These are phyloP conservation scores for Lasiurus borealis DNA, from an alignment of 2,113 vertebrate species.

Conservation along the genomic window DNA sequence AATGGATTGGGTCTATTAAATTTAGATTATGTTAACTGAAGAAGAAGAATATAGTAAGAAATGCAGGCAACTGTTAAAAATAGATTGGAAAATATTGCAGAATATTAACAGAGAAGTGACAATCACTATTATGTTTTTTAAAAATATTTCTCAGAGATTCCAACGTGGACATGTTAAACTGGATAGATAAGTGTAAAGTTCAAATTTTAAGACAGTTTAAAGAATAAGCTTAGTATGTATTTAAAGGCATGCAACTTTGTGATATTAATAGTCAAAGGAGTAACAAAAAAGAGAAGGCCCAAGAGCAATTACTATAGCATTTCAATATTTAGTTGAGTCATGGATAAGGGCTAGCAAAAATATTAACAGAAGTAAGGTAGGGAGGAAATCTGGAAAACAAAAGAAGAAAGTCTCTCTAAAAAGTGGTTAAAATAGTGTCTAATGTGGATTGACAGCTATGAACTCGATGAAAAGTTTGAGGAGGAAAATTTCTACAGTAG, in stretches of 20 bases:
- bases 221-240: not conserved
- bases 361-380: not conserved
- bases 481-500: not conserved
- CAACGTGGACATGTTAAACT: not conserved
- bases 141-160: not conserved
- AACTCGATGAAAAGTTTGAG: not conserved
- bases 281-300: not conserved
- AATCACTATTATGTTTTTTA: not conserved
- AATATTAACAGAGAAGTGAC: not conserved
- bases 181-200: not conserved
- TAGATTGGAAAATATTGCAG: not conserved
- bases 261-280: not conserved
- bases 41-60: conserved; percentile 25
- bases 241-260: not conserved
- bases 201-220: not conserved
- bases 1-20: not conserved
- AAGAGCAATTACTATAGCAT: not conserved
- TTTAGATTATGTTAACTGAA: not conserved
- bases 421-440: not conserved
- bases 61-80: not conserved
- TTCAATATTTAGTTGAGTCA: not conserved
- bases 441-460: not conserved
- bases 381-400: not conserved
- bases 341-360: not conserved
- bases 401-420: not conserved